Base-by-base conservation (phyloP, 2,888 invertebrate genomes). In the Phengaris arion region DNA sequence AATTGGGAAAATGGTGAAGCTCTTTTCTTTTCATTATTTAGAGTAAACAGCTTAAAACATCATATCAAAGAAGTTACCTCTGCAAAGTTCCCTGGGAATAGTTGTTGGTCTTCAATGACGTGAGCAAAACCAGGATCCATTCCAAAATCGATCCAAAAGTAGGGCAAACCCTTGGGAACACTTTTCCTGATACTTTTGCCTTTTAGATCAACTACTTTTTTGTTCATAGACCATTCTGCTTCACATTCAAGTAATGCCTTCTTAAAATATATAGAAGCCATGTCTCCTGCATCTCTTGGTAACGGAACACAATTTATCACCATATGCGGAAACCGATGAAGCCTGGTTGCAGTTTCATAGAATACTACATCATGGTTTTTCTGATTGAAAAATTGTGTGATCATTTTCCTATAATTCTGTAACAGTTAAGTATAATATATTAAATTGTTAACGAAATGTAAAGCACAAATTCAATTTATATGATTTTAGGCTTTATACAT, bases 181-280 rank as follows among this genome's bases (percentile, higher is more conserved):
- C 97, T 95, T 84, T 95, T 95, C 68, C 98, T 94, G 45, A 99
- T 94, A 85, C 97, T 95, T 85, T 96, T 97, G 0, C 94, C 94
- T 82, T 91, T 94, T 64, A 94, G 82, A 68, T 94, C 94, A 7
- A 94, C 87, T 74, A 94, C 92, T 93, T 99, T 99, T 86, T 98
- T 98, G 86, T 99, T 99, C 83, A 96, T 96, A 6, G 98, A 95
- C 99, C 99, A 99, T 89, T 99, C 99, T 22, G 95, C 95, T 90
- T 99, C 99, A 79, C 98, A 98, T 87, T 99, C 99, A 82, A 97
- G 94, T 76, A 99, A 96, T 0, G 99, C 99, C 94, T 99, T 99
- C 95, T 99, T 99, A 88, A 99, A 99, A 89, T 98, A 99, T 83
- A 99, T 98, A 0, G 99, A 98, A 5, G 98, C 98, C 91, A 97